phyloP scores from a whole-genome alignment of 1,140 invertebrate genomes.

The Trachymyrmex cornetzi region DNA sequence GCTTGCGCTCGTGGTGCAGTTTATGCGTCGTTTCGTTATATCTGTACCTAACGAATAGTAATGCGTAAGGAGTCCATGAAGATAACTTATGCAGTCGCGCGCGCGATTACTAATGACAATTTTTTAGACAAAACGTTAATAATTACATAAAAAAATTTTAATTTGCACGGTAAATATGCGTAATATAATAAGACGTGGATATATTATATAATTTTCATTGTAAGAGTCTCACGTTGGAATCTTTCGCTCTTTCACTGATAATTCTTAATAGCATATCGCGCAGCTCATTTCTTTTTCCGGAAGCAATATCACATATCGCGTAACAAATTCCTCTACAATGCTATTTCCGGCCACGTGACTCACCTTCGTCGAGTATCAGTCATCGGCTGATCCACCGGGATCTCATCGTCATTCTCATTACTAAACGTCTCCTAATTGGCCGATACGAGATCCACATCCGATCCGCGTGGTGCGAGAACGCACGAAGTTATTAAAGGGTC shows the following conservation, averaged over 20 bases:
- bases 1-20: constrained; percentile 22
- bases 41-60: constrained; percentile 9
- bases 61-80: not conserved
- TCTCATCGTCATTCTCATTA: constrained; percentile 66
- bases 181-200: not conserved
- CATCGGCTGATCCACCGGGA: constrained; percentile 31
- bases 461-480: constrained; percentile 54
- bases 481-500: constrained; percentile 75
- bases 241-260: not conserved
- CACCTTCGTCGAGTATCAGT: constrained; percentile 1
- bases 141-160: constrained; percentile 3
- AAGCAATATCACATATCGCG: constrained; percentile 16
- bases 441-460: constrained; percentile 57
- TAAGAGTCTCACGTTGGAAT: not conserved
- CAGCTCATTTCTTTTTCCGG: constrained; percentile 22
- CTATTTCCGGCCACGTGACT: constrained; percentile 42
- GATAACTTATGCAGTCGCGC: not conserved
- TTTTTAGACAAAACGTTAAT: not conserved
- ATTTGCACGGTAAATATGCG: not conserved
- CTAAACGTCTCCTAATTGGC: constrained; percentile 72
- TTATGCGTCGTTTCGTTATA: constrained; percentile 42
- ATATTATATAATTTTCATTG: constrained; percentile 16
- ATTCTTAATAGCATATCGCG: not conserved
- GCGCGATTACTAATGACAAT: not conserved
- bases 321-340: constrained; percentile 33